These are phyloP conservation scores for Chrysomela aeneicollis DNA, from an alignment of 2,888 invertebrate genomes.

Conservation along the genomic window DNA sequence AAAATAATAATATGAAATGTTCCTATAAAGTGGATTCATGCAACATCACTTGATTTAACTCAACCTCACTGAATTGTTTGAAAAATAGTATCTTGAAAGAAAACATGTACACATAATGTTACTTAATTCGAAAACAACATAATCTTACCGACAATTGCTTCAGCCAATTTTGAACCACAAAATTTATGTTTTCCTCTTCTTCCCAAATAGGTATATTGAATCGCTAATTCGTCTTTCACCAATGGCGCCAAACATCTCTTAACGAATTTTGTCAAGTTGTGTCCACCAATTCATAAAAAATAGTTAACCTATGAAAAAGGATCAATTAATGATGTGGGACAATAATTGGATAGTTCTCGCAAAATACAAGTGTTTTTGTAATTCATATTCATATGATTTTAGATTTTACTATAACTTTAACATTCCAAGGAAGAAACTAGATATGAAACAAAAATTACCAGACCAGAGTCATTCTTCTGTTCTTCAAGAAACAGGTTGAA, in stretches of 20 bases:
- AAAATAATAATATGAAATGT: no score
- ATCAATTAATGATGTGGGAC: neutral
- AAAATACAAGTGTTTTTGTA: no score
- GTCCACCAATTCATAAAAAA: neutral
- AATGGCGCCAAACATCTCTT: conserved; percentile 10
- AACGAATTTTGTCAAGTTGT: neutral
- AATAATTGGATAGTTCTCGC: no score
- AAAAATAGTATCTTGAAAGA: neutral
- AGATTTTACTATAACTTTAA: neutral
- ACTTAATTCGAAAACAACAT: neutral
- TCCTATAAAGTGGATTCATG: no score
- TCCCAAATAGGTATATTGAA: neutral
- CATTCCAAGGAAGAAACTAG: neutral
- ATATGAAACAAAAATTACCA: neutral
- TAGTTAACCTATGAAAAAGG: neutral
- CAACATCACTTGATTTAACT: no score
- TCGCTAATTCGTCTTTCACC: neutral
- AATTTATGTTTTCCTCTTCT: neutral
- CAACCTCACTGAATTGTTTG: no score
- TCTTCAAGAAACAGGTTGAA: neutral
- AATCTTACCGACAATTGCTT: neutral
- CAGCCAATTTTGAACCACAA: neutral
- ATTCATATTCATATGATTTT: no score
- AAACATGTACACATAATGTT: neutral
- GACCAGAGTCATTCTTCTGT: conserved; percentile 2